phyloP scores from a whole-genome alignment of 2,113 vertebrate genomes.

The Brienomyrus brachyistius region DNA sequence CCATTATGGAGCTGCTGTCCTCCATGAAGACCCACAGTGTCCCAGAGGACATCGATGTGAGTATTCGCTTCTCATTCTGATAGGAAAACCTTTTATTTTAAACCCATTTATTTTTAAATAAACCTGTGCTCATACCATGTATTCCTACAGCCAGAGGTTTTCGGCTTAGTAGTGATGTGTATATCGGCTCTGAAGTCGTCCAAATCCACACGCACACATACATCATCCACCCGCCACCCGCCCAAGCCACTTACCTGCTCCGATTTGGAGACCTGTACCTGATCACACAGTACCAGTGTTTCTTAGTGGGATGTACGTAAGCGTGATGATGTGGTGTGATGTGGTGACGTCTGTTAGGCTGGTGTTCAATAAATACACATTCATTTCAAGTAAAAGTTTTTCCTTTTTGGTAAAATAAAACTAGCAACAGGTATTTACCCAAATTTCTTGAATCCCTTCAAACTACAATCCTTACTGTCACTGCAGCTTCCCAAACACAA shows the following conservation, averaged over 20 bases:
- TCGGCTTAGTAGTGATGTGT: not conserved
- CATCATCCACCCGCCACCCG: not conserved
- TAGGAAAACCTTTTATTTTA: not conserved
- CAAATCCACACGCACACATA: not conserved
- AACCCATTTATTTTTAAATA: not conserved
- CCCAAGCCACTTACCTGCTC: not conserved
- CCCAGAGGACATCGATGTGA: constrained; percentile 86
- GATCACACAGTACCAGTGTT: not conserved
- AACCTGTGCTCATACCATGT: not conserved
- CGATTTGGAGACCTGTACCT: not conserved
- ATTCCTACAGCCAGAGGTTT: not conserved
- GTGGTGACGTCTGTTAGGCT: not conserved
- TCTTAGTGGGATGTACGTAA: not conserved
- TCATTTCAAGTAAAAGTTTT: not conserved
- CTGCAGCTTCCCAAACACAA: not conserved
- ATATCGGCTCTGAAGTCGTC: not conserved
- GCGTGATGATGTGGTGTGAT: not conserved
- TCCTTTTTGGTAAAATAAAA: not conserved
- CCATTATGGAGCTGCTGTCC: constrained; percentile 90
- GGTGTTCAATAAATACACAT: not conserved
- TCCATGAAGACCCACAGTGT: constrained; percentile 94
- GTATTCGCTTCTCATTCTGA: constrained; percentile 27
- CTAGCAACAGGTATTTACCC: not conserved
- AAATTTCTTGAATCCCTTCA: not conserved
- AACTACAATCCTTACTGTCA: not conserved